phyloP scores from a whole-genome alignment of 1,140 invertebrate genomes.

The Aphelenchoides avenae region DNA sequence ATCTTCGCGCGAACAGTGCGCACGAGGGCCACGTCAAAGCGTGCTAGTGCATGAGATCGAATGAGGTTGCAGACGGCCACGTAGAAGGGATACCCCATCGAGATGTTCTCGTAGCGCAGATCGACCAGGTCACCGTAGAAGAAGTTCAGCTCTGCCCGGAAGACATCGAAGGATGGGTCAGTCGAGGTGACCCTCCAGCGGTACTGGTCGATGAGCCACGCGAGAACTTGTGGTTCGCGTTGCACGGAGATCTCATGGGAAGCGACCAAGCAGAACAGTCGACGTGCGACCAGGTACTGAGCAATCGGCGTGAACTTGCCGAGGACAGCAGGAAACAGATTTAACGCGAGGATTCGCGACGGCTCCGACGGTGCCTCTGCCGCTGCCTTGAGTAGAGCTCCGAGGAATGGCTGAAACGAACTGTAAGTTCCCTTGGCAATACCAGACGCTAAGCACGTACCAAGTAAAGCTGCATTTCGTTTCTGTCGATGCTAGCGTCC shows the following conservation, averaged over 20 bases:
- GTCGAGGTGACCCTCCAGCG: too few species aligned
- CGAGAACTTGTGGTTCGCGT: constrained; percentile 35
- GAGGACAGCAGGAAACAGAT: constrained; percentile 4
- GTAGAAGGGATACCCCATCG: constrained; percentile 13
- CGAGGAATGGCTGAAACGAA: constrained; percentile 21
- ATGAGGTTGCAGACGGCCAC: constrained; percentile 9
- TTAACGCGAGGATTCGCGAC: constrained; percentile 5
- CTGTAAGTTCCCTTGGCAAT: constrained; percentile 3
- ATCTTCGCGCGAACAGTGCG: constrained; percentile 13
- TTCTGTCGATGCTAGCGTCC: not conserved
- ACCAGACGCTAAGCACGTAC: constrained; percentile 4
- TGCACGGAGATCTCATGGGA: constrained; percentile 1
- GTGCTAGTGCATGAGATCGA: constrained; percentile 14
- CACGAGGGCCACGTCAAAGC: constrained; percentile 5
- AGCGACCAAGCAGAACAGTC: constrained; percentile 25
- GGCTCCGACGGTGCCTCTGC: constrained; percentile 1
- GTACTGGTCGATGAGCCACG: constrained; percentile 36
- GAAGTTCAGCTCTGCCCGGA: constrained; percentile 17
- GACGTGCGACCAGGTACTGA: constrained; percentile 33
- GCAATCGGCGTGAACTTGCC: constrained; percentile 23
- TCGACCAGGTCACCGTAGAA: constrained; percentile 13
- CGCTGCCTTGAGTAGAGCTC: constrained; percentile 2
- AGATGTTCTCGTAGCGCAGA: constrained; percentile 8
- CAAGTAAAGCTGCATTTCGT: not conserved
- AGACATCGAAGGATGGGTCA: too few species aligned